A percentile compares a stretch with the other conserved stretches of the same genome.
phyloP scores from a whole-genome alignment of 2,888 invertebrate species.

The Mayetiola destructor region DNA sequence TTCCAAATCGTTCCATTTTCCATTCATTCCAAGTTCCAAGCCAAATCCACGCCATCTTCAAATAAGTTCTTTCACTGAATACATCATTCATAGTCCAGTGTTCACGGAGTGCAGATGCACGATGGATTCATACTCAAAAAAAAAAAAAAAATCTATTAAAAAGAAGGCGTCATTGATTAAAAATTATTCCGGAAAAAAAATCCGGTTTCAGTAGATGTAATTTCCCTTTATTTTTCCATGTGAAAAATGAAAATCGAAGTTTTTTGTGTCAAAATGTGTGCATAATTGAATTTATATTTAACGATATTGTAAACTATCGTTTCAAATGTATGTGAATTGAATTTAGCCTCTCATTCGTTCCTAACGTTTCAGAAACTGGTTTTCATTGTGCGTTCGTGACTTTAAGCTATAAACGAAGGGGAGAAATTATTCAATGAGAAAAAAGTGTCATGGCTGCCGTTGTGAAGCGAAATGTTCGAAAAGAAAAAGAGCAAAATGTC shows the following conservation, averaged over 20 bases:
- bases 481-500: conserved; percentile 8
- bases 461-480: conserved; percentile 1
- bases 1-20: too few relatives aligned
- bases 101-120: neutral
- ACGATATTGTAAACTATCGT: neutral
- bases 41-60: too few relatives aligned
- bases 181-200: too few relatives aligned
- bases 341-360: too few relatives aligned
- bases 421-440: neutral
- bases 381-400: neutral
- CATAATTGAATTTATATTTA: neutral
- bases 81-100: neutral
- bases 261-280: neutral
- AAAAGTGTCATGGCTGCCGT: conserved; percentile 7
- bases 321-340: neutral
- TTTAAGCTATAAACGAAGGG: neutral
- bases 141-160: too few relatives aligned
- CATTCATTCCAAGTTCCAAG: too few relatives aligned
- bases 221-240: neutral
- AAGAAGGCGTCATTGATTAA: too few relatives aligned
- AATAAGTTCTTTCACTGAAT: too few relatives aligned
- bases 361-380: too few relatives aligned
- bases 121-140: neutral
- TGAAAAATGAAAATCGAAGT: neutral
- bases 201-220: too few relatives aligned